Evolutionary conservation across 2,797 vertebrate genomes (phyloP).

Genomic region (Crypturellus tataupa): DNA sequence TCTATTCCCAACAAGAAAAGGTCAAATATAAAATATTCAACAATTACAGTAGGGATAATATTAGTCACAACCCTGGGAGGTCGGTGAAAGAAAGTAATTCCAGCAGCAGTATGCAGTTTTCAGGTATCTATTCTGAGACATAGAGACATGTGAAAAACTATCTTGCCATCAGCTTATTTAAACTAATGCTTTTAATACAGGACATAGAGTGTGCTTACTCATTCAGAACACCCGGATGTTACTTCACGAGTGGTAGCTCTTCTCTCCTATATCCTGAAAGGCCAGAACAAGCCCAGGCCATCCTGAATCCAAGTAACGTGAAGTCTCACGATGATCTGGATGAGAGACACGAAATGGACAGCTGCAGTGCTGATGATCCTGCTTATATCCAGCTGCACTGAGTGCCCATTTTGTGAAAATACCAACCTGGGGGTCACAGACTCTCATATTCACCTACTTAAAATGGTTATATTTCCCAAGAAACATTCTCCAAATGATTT

Average conservation of each 20-base stretch:
- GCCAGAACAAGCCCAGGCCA: neutral
- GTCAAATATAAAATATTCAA: neutral
- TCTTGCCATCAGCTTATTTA: neutral
- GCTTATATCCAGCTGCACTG: neutral
- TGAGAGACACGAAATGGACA: neutral
- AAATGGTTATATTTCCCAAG: neutral
- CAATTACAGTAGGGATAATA: neutral
- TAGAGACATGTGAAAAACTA: fast-evolving
- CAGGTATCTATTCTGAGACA: neutral
- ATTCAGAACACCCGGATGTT: neutral
- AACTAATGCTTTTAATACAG: neutral
- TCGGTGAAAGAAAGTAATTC: neutral
- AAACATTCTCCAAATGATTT: neutral
- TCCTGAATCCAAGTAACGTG: neutral
- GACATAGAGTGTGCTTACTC: neutral
- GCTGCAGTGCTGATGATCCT: neutral
- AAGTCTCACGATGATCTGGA: neutral
- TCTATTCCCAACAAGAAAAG: neutral
- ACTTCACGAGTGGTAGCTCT: neutral
- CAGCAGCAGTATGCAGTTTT: neutral
- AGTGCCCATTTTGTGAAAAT: neutral
- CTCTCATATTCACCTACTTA: neutral
- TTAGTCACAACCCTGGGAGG: neutral
- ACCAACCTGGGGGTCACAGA: neutral
- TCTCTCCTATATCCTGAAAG: neutral